These are phyloP conservation scores for Drosophila infuscata DNA, from an alignment of 2,888 invertebrate species.

Conservation along the genomic window DNA sequence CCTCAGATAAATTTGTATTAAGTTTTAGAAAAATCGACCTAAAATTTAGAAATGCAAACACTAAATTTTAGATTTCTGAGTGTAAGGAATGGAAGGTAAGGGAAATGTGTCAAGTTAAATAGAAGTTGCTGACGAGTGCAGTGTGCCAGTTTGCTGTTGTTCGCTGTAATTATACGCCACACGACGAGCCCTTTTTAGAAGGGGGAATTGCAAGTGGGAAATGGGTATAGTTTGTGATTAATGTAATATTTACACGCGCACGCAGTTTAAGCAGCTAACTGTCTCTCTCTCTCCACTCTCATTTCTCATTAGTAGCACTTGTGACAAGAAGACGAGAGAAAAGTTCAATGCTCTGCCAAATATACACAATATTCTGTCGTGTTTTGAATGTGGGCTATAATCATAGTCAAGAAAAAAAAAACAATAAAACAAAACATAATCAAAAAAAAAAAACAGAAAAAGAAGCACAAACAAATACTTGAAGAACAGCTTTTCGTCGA, in stretches of 20 bases:
- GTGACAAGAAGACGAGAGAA: conserved; percentile 10
- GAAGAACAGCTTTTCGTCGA: conserved; percentile 61
- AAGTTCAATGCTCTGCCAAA: conserved; percentile 62
- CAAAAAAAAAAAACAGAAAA: not conserved
- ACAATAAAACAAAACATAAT: conserved; percentile 13
- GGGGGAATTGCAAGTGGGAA: not conserved
- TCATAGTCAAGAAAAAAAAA: conserved; percentile 20
- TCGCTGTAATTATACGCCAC: conserved; percentile 49
- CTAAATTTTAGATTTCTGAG: not conserved
- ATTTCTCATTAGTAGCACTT: conserved; percentile 25
- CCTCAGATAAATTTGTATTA: too few species aligned
- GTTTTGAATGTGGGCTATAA: conserved; percentile 24
- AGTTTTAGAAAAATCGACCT: not conserved
- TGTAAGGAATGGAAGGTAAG: not conserved
- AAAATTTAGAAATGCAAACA: not conserved
- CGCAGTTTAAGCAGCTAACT: conserved; percentile 15
- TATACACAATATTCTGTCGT: not conserved
- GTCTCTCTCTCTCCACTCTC: not conserved
- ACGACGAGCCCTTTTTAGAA: conserved; percentile 4
- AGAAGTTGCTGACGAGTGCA: conserved; percentile 40
- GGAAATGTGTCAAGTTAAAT: conserved; percentile 14
- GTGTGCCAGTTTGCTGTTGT: conserved; percentile 41
- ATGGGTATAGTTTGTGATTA: conserved; percentile 50
- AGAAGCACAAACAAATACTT: conserved; percentile 19
- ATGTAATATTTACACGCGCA: conserved; percentile 73